Conservation (phyloP, 2,797 vertebrate genomes). For the Phataginus tetradactyla region DNA sequence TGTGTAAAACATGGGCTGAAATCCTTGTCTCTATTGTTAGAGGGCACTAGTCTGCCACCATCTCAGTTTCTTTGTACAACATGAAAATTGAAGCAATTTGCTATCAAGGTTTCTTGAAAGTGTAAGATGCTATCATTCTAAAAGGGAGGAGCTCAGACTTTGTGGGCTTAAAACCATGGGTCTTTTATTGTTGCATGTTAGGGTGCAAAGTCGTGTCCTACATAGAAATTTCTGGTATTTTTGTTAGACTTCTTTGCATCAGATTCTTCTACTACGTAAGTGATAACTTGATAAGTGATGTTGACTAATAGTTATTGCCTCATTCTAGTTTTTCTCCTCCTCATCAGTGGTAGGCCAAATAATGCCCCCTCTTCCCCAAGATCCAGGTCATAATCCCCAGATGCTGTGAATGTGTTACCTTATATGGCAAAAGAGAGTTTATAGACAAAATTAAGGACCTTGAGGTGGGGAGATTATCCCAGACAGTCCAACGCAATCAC, state of each 20-base stretch:
- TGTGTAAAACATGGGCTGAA: neutral
- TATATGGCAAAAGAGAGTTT: neutral
- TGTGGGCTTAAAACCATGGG: neutral
- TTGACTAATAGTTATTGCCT: neutral
- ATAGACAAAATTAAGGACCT: neutral
- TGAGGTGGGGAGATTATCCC: neutral
- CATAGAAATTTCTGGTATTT: neutral
- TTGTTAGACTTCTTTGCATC: neutral
- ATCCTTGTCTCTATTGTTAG: neutral
- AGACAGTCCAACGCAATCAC: neutral
- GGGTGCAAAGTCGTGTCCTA: neutral
- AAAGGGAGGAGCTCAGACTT: neutral
- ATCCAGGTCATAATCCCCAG: neutral
- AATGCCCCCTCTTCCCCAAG: neutral
- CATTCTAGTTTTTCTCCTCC: neutral
- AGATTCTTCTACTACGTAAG: neutral
- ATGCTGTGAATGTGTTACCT: neutral
- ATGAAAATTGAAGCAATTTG: neutral
- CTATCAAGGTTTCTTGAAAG: neutral
- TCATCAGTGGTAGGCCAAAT: neutral
- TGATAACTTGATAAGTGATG: neutral
- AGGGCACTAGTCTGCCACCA: neutral
- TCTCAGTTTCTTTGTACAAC: neutral
- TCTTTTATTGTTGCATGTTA: neutral
- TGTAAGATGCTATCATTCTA: conserved; percentile 8